Evolutionary conservation across 2,113 vertebrate genomes (phyloP).

Genomic region (Progne subis): DNA sequence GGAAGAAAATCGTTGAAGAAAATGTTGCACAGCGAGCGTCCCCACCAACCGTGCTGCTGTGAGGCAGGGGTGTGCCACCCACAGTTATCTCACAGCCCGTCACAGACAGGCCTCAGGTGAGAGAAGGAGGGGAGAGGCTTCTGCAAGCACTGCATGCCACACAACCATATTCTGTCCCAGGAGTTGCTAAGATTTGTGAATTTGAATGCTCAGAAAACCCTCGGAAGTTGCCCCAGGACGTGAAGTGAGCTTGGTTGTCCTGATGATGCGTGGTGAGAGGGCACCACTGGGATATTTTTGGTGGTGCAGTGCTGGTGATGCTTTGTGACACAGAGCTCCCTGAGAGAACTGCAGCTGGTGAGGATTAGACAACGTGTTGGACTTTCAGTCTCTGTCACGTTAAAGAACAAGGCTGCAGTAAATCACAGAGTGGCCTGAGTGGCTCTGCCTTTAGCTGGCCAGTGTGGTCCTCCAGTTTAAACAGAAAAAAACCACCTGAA

Average conservation of each 20-base stretch:
- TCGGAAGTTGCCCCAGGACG: not conserved
- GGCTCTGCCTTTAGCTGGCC: not conserved
- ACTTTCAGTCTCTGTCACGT: not conserved
- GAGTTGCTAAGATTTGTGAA: not conserved
- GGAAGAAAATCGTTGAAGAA: constrained; percentile 23
- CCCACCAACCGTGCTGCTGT: constrained; percentile 3
- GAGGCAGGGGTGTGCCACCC: not conserved
- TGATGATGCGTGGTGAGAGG: not conserved
- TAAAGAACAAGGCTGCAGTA: not conserved
- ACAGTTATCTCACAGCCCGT: not conserved
- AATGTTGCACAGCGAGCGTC: not conserved
- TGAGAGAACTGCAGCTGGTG: not conserved
- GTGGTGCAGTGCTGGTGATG: not conserved
- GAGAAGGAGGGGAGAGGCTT: not conserved
- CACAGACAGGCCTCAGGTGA: not conserved
- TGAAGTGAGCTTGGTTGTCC: not conserved
- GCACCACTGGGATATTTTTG: not conserved
- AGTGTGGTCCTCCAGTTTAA: not conserved
- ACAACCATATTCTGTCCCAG: not conserved
- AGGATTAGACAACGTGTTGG: not conserved
- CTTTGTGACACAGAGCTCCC: not conserved
- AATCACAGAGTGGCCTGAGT: not conserved
- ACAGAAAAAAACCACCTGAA: not conserved
- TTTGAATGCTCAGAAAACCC: not conserved
- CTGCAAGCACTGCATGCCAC: not conserved